phyloP scores from a whole-genome alignment of 2,113 vertebrate genomes.

The Neotragus moschatus region DNA sequence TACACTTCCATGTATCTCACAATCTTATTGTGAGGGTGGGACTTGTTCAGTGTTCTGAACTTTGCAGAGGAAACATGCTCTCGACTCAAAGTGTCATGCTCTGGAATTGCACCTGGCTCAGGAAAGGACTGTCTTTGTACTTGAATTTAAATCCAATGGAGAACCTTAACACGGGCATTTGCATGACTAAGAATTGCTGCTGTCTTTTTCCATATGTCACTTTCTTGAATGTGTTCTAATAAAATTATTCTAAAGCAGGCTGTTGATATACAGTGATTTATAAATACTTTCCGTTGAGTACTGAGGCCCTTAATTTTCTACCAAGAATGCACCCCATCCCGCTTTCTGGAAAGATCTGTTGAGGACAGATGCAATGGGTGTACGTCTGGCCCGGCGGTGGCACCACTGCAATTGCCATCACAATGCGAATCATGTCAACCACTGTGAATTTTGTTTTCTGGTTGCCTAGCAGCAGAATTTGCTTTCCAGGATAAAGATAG shows the following conservation, averaged over 20 bases:
- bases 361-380: slow-evolving; percentile 29
- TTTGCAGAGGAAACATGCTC: slow-evolving; percentile 49
- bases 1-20: slow-evolving; percentile 73
- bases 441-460: not conserved
- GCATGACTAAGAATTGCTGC: slow-evolving; percentile 75
- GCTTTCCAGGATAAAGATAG: slow-evolving; percentile 41
- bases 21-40: slow-evolving; percentile 65
- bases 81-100: slow-evolving; percentile 63
- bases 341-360: slow-evolving; percentile 43
- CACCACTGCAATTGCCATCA: slow-evolving; percentile 16
- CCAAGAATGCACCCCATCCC: slow-evolving; percentile 5
- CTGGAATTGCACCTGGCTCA: slow-evolving; percentile 74
- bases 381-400: not conserved
- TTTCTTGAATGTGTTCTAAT: slow-evolving; percentile 78
- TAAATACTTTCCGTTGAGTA: slow-evolving; percentile 62
- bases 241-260: slow-evolving; percentile 78
- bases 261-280: slow-evolving; percentile 77
- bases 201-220: slow-evolving; percentile 75
- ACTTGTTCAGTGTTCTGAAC: slow-evolving; percentile 75
- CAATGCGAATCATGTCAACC: slow-evolving; percentile 1
- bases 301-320: slow-evolving; percentile 64
- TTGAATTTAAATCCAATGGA: slow-evolving; percentile 72
- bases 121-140: slow-evolving; percentile 77
- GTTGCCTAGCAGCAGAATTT: slow-evolving; percentile 57
- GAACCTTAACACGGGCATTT: slow-evolving; percentile 71